Evolutionary conservation across 2,888 invertebrate species (phyloP), one percentile per base, ranked within the genome.

Genomic region (Diarsia rubi): DNA sequence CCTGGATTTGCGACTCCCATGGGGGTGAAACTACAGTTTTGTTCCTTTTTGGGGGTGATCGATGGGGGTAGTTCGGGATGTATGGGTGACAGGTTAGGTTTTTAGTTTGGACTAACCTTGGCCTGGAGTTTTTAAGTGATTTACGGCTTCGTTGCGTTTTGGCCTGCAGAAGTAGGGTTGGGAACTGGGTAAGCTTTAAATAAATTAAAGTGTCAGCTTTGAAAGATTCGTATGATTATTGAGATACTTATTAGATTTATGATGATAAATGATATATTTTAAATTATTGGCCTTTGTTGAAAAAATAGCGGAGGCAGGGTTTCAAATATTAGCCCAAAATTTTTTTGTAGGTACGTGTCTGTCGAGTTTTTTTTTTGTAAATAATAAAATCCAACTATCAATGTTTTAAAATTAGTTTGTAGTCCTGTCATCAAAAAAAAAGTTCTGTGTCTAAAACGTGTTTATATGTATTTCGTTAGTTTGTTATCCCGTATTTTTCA

Each of bases 1-100:
- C 90, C 90, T 90, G 91, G 86, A 90, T 89, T 85, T 78, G 77
- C 69, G 81, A 79, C 70, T 78, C 86, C 76, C 81, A 45, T 27
- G 88, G 80, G 86, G 75, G 57, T 31, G 37, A 69, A 79, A 82
- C 82, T 83, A 74, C 78, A 79, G 74, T 79, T 85, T 86, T 87
- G 75, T 75, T 76, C 75, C 57, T 87, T 84, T 86, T 86, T 78
- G 49, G 65, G 62, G 69, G 62, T 83, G 86, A 86, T 85, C 68
- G 81, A 86, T 87, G 81, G 71, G 42, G 45, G 47, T 1, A 75
- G 72, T 69, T 74, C 4, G 27, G 74, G 72, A 87, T 76, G 75
- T 67, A 78, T 71, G 37, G 72, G 75, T 70, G 82, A 79, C 78
- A 66, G 66, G 65, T 59, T 24, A 65, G 67, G 73, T 68, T 70